phyloP scores from a whole-genome alignment of 2,888 invertebrate species.

The Drosophila melanosoma region DNA sequence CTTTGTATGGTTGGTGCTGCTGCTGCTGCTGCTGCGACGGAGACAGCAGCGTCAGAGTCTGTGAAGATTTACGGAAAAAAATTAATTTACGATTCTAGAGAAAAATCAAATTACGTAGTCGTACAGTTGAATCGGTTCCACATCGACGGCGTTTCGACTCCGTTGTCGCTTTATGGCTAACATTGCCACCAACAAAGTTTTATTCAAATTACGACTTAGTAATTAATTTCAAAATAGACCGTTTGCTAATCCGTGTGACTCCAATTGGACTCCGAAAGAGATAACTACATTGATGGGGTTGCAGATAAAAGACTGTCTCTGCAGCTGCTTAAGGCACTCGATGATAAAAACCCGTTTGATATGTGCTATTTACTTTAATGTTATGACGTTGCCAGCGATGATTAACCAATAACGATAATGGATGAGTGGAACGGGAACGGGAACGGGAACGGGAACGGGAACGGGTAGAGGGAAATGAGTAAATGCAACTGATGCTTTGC shows the following conservation, averaged over 20 bases:
- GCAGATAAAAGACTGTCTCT: conserved; percentile 16
- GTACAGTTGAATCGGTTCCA: conserved; percentile 39
- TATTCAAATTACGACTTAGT: conserved; percentile 74
- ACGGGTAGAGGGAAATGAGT: neutral
- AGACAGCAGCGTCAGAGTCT: conserved; percentile 36
- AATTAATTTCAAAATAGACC: conserved; percentile 73
- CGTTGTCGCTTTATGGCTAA: conserved; percentile 8
- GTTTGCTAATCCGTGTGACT: conserved; percentile 63
- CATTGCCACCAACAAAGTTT: conserved; percentile 70
- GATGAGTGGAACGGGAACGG: conserved; percentile 25
- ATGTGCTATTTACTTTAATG: conserved; percentile 70
- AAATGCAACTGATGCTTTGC: conserved; percentile 22
- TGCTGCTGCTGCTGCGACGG: conserved; percentile 22
- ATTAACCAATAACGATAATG: conserved; percentile 75
- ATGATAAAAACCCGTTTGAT: conserved; percentile 69
- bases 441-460: neutral
- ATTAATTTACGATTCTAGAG: conserved; percentile 79
- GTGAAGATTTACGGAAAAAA: conserved; percentile 76
- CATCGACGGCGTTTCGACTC: conserved; percentile 7
- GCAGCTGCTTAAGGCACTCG: conserved; percentile 57
- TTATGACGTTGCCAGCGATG: conserved; percentile 62
- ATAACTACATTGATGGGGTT: conserved; percentile 11
- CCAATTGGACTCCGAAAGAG: conserved; percentile 45
- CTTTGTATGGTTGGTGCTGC: conserved; percentile 61
- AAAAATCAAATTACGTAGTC: conserved; percentile 78